These are phyloP conservation scores for Bugulina stolonifera DNA, from an alignment of 2,888 invertebrate species.

Conservation along the genomic window DNA sequence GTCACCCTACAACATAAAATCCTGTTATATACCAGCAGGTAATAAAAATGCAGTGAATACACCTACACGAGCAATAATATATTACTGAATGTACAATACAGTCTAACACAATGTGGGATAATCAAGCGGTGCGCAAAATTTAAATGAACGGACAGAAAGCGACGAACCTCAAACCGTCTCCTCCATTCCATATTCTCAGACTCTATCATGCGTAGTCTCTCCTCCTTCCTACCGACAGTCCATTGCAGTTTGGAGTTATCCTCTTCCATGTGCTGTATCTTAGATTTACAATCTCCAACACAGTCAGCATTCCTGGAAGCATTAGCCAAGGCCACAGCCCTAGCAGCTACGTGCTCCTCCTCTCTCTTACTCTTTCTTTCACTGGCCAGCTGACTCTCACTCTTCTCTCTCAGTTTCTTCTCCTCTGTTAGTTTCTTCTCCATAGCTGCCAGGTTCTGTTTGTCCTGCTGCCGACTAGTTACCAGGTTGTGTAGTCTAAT, in stretches of 20 bases:
- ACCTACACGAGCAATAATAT: too few relatives aligned
- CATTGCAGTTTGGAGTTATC: slow-evolving; percentile 64
- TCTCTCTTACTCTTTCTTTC: slow-evolving; percentile 67
- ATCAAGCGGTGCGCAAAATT: too few relatives aligned
- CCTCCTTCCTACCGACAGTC: slow-evolving; percentile 63
- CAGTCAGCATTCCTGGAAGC: slow-evolving; percentile 58
- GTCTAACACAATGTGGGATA: too few relatives aligned
- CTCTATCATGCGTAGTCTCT: slow-evolving; percentile 59
- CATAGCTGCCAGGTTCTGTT: slow-evolving; percentile 66
- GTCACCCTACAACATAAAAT: neutral
- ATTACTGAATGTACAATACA: too few relatives aligned
- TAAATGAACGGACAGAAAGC: slow-evolving; percentile 15
- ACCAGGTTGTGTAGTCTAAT: slow-evolving; percentile 70
- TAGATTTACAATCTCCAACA: slow-evolving; percentile 62
- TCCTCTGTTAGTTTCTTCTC: slow-evolving; percentile 81
- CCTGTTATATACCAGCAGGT: too few relatives aligned
- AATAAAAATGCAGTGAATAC: too few relatives aligned
- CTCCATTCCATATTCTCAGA: slow-evolving; percentile 30
- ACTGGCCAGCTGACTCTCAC: slow-evolving; percentile 68
- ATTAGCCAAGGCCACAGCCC: slow-evolving; percentile 46
- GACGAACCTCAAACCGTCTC: slow-evolving; percentile 51
- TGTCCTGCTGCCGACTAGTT: slow-evolving; percentile 69
- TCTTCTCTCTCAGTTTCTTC: slow-evolving; percentile 67
- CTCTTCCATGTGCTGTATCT: slow-evolving; percentile 62
- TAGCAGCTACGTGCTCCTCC: slow-evolving; percentile 58